Evolutionary conservation across 2,797 vertebrate genomes (phyloP), one percentile per base, ranked within the genome.

Genomic region (Lagocephalus sceleratus): DNA sequence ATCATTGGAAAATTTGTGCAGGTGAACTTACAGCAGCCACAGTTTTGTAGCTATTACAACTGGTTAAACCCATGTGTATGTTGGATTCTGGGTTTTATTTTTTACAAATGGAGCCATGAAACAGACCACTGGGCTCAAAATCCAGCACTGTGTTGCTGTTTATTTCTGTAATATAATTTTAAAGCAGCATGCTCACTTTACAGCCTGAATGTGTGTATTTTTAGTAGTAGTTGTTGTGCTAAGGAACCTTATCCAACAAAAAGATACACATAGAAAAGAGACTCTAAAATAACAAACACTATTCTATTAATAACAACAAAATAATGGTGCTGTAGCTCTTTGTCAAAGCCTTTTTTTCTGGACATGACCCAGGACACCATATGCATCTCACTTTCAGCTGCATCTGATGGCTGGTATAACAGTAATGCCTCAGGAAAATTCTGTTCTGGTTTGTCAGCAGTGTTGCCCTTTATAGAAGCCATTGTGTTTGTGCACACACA

Each of bases 1-100:
- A 91, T 97, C 63, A 99, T 99, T 57, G 94, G 96, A 65, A 99
- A 99, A 93, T 99, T 99, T 47, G 94, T 99, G 32, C 97, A 99
- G 94, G 97, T 99, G 47, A 79, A 93, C 67, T 2, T n/a, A 62
- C 14, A 50, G 0, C 0, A 14, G 45, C 16, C 9, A 42, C 2
- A 39, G 7, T 12, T 10, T 32, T 32, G 7, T 11, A 32, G 7
- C 11, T 32, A 32, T 32, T 11, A 32, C 29, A 32, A 32, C 9
- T 26, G 25, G 2, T n/a, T n/a, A n/a, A n/a, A n/a, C n/a, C n/a
- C n/a, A n/a, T n/a, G n/a, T n/a, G n/a, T n/a, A n/a, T n/a, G n/a
- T n/a, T n/a, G n/a, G n/a, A n/a, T n/a, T n/a, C n/a, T n/a, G n/a
- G n/a, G n/a, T n/a, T n/a, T n/a, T n/a, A n/a, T n/a, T n/a, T n/a